Percentiles rank a stretch among this genome's conserved stretches.
Conservation (phyloP, 2,797 vertebrate genomes). For the Peromyscus eremicus region DNA sequence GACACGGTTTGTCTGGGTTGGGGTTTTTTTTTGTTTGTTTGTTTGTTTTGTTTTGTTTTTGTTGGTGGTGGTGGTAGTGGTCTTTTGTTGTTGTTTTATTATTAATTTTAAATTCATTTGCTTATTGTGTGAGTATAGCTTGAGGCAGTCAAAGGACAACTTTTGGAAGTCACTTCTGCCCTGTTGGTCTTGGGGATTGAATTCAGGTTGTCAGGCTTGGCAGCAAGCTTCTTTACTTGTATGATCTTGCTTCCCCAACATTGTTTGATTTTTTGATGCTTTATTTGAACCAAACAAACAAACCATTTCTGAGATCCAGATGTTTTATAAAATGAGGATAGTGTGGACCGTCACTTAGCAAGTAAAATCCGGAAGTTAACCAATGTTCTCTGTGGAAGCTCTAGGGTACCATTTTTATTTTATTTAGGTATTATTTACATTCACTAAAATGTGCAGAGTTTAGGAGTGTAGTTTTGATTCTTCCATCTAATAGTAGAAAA, state of each 20-base stretch:
- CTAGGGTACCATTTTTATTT: not conserved
- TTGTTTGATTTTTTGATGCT: not conserved
- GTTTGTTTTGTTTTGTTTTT: not conserved
- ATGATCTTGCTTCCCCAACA: not conserved
- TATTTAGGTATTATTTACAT: not conserved
- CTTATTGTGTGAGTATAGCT: not conserved
- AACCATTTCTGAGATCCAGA: conserved; percentile 7
- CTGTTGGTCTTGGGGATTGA: not conserved
- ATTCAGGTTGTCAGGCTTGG: not conserved
- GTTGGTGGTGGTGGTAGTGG: not conserved
- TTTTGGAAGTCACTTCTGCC: not conserved
- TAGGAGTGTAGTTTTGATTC: not conserved
- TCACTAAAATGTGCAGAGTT: not conserved
- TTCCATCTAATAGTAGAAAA: not conserved
- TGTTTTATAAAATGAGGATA: conserved; percentile 52
- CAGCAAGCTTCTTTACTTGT: no score
- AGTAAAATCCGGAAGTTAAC: not conserved
- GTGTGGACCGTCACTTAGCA: not conserved
- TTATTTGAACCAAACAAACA: conserved; percentile 24
- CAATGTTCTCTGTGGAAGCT: not conserved
- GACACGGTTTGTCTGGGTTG: not conserved
- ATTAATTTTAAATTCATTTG: not conserved
- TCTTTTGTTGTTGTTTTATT: not conserved
- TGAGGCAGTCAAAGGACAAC: not conserved
- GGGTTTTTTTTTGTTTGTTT: no score